Base-by-base conservation (phyloP, 2,888 invertebrate genomes). In the Reticulitermes lucifugus region DNA sequence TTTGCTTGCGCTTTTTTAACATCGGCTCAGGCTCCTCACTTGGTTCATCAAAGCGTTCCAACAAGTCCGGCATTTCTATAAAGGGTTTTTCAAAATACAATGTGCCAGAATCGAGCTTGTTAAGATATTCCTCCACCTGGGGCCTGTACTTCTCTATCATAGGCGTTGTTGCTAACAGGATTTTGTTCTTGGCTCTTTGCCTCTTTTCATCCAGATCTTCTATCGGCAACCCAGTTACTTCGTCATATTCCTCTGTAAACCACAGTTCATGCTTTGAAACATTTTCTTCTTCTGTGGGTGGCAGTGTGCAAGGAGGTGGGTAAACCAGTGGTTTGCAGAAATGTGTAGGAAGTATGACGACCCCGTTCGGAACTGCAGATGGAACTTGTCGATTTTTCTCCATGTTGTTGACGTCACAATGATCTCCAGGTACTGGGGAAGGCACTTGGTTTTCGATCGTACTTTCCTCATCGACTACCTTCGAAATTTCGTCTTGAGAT, bases 151-250 rank as follows among this genome's bases (percentile, higher is more conserved):
- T 84, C 43, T 29, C 5, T 14, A 84, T 0, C 22, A 75, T 25
- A 0, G 85, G 55, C 21, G 84, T 73, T 25, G 84, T 84, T 18
- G 79, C 75, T 14, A 51, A 35, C 25, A 84, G 59, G 59, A 84
- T 84, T 22, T 85, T 60, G 81, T 81, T 73, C 22, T 70, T 75
- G 35, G 82, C 60, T 35, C 79, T 41, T 75, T 60, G 43, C 35
- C 22, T 29, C 10, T 41, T 73, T 35, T 35, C 35, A 21, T 73
- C n/a, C 4, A 25, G 14, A 29, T 35, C 73, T 35, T 10, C 41
- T 10, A 41, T 41, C 21, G 73, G 41, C 73, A 6, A 21, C 6
- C 14, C 2, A 65, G 5, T 12, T 2, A 1, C 65, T 7, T 65
- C 51, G n/a, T n/a, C n/a, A n/a, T 14, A 21, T 2, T 51, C 18